Base-by-base conservation (phyloP, 2,113 vertebrate genomes). In the Pycnonotus jocosus region DNA sequence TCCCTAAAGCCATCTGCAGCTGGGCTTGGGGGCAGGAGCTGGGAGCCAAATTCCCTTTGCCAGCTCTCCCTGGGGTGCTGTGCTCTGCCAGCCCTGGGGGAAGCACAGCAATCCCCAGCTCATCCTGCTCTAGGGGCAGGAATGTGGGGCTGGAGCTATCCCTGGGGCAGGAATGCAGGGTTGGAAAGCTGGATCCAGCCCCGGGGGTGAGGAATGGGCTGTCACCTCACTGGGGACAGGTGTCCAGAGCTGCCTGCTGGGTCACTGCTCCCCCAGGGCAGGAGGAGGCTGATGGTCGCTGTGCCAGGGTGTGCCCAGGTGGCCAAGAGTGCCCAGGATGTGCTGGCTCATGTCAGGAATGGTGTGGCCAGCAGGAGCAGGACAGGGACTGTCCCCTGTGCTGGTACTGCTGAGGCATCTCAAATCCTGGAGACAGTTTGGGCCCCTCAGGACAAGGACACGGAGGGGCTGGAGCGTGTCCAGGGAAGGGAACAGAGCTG, bases 391-490 rank as follows among this genome's bases (percentile, higher is more conserved):
- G 64, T 40, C 35, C 30, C 44, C 35, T 20, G 57, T 15, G 35
- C 56, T 60, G 72, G 72, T n/a, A 31, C n/a, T 48, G 57, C 73
- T 50, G 73, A 40, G 57, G 35, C 28, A 21, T 18, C 38, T 7
- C 38, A 44, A 5, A 53, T 9, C 47, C 22, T 45, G 68, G 22
- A 45, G 8, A 0, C 25, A 27, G 17, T 71, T 5, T 33, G 56
- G 47, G 21, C 0, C 17, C 17, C 16, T 72, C 68, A 13, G 0
- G 9, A 18, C 30, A 47, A 61, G 7, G 35, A 13, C n/a, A 7
- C 0, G 3, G 50, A 56, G 50, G 42, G 42, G 42, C 42, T 40
- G 81, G 50, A 56, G 23, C 0, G 0, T 56, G 69, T 10, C n/a
- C 70, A 65, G 58, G 1, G 38, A 11, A 31, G 38, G 38, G 69